Conservation (phyloP, 2,888 invertebrate species). For the Camponotus fellah region DNA sequence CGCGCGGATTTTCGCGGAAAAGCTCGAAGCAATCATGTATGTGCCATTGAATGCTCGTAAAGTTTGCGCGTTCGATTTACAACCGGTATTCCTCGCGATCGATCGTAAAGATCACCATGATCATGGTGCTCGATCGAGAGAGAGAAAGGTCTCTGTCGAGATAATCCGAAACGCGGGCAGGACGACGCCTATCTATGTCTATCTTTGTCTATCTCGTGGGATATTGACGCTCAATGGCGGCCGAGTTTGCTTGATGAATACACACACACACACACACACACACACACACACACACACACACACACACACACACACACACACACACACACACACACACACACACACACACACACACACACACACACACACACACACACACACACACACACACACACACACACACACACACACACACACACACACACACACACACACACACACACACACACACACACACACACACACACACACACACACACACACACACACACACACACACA, state of each 20-base stretch:
- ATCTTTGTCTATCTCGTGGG: slow-evolving; percentile 47
- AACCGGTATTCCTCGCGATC: slow-evolving; percentile 69
- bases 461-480: slow-evolving; percentile 43
- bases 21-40: slow-evolving; percentile 16
- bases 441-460: slow-evolving; percentile 43
- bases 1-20: slow-evolving; percentile 37
- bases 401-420: slow-evolving; percentile 43
- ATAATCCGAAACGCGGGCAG: slow-evolving; percentile 65
- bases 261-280: slow-evolving; percentile 24
- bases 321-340: slow-evolving; percentile 43
- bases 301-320: slow-evolving; percentile 43
- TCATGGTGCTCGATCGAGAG: slow-evolving; percentile 62
- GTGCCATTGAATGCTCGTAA: slow-evolving; percentile 57
- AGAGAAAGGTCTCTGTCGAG: slow-evolving; percentile 72
- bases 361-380: slow-evolving; percentile 43
- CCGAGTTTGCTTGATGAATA: slow-evolving; percentile 16
- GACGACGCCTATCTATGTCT: slow-evolving; percentile 40
- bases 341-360: slow-evolving; percentile 43
- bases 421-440: slow-evolving; percentile 43
- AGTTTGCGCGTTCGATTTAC: slow-evolving; percentile 51
- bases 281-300: slow-evolving; percentile 43
- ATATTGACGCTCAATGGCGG: slow-evolving; percentile 40
- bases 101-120: slow-evolving; percentile 65
- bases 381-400: slow-evolving; percentile 43
- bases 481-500: slow-evolving; percentile 43